These are phyloP conservation scores for Danio rerio DNA, from an alignment of 2,113 vertebrate genomes.

Conservation along the genomic window GRCz12tu NC_133193.1:11072501-11073000, in stretches of 20 bases:
- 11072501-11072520: background rate
- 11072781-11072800: background rate
- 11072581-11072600: background rate
- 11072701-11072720: constrained; percentile 45
- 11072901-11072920: no score
- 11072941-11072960: no score
- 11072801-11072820: constrained; percentile 21
- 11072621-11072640: constrained; percentile 21
- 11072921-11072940: no score
- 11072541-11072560: background rate
- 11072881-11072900: background rate
- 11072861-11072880: background rate
- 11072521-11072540: background rate
- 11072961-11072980: no score
- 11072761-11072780: background rate
- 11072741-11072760: background rate
- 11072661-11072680: constrained; percentile 52
- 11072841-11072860: no score
- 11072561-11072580: constrained; percentile 8
- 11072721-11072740: constrained; percentile 43
- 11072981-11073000: no score
- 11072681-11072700: constrained; percentile 51
- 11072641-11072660: constrained; percentile 40
- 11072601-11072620: constrained; percentile 37
- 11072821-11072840: background rate